A percentile compares a stretch with the other conserved stretches of the same genome.
These are phyloP conservation scores for Agrilus cyanescens DNA, from an alignment of 2,888 invertebrate species.

Conservation along the genomic window DNA sequence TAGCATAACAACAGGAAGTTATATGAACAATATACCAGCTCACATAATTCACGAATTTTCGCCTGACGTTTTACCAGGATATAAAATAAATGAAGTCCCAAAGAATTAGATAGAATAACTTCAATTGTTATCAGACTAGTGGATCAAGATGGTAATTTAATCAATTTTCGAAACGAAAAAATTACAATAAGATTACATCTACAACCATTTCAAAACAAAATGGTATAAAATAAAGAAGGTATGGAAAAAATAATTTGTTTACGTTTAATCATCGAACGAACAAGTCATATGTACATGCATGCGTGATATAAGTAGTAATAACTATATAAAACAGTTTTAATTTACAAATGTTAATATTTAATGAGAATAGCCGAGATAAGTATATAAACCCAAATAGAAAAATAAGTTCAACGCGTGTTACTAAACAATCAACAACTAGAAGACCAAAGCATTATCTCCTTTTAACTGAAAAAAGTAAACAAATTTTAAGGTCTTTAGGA, in stretches of 20 bases:
- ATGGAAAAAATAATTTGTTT: too few relatives aligned
- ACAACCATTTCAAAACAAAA: neutral
- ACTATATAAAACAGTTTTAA: too few relatives aligned
- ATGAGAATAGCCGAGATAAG: too few relatives aligned
- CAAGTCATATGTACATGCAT: too few relatives aligned
- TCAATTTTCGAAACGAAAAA: slow-evolving; percentile 23
- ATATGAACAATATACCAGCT: slow-evolving; percentile 19
- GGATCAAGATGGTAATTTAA: slow-evolving; percentile 21
- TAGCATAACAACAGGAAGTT: slow-evolving; percentile 23
- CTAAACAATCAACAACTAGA: too few relatives aligned
- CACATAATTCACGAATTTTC: slow-evolving; percentile 29
- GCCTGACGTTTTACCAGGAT: slow-evolving; percentile 23
- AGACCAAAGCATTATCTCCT: neutral
- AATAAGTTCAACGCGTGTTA: too few relatives aligned
- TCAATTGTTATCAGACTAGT: slow-evolving; percentile 19
- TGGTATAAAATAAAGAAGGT: too few relatives aligned
- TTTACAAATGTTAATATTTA: too few relatives aligned
- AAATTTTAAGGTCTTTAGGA: slow-evolving; percentile 1
- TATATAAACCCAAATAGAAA: too few relatives aligned
- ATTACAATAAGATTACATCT: slow-evolving; percentile 20
- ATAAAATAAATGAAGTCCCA: slow-evolving; percentile 26
- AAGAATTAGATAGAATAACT: slow-evolving; percentile 17
- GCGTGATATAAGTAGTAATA: too few relatives aligned
- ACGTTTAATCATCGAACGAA: too few relatives aligned
- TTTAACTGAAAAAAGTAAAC: neutral